Evolutionary conservation across 2,113 vertebrate genomes (phyloP).

Genomic region (Phalacrocorax brasilianus): DNA sequence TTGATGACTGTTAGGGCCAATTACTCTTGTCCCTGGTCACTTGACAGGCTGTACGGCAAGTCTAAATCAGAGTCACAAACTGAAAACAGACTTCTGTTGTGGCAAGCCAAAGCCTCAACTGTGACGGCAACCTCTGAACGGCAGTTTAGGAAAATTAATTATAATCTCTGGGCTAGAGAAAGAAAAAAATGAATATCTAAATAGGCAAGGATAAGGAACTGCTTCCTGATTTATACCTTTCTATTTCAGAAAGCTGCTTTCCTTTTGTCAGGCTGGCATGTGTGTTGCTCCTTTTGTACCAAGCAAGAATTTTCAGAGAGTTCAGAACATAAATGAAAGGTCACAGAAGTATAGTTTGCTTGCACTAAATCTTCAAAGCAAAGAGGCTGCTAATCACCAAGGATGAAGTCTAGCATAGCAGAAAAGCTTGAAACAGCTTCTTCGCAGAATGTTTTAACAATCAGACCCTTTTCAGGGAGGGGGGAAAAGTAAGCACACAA

Average conservation of each 20-base stretch:
- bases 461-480: constrained; percentile 28
- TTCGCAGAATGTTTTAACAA: constrained; percentile 68
- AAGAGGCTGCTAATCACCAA: constrained; percentile 54
- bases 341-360: constrained; percentile 61
- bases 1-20: not conserved
- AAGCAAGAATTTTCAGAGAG: constrained; percentile 51
- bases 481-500: constrained; percentile 39
- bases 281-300: constrained; percentile 33
- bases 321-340: constrained; percentile 62
- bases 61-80: not conserved
- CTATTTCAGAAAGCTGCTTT: not conserved
- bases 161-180: not conserved
- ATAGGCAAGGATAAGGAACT: not conserved
- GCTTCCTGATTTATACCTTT: not conserved
- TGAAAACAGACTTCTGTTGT: constrained; percentile 11
- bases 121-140: not conserved
- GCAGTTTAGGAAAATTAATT: not conserved
- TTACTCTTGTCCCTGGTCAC: not conserved
- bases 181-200: not conserved
- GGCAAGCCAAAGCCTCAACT: not conserved
- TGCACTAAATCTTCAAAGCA: constrained; percentile 60
- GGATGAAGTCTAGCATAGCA: constrained; percentile 40
- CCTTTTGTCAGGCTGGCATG: constrained; percentile 24
- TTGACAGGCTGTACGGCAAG: not conserved
- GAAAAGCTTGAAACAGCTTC: constrained; percentile 44